Evolutionary conservation across 2,113 vertebrate genomes (phyloP).

Genomic region (Elgaria multicarinata): DNA sequence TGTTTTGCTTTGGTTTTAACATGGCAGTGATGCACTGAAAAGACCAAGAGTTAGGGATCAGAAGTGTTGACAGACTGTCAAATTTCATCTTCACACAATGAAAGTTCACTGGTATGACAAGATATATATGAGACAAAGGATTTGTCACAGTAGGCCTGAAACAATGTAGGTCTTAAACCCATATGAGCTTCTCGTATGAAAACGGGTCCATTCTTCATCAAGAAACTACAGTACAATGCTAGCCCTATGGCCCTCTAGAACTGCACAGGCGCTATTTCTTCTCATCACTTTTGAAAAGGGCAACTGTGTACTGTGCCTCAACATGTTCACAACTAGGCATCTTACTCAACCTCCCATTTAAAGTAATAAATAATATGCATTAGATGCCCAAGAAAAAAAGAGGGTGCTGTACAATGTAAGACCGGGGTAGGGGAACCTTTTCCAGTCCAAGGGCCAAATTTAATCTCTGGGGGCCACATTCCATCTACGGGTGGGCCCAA

Average conservation of each 20-base stretch:
- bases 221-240: not conserved
- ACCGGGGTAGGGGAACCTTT: not conserved
- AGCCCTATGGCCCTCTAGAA: not conserved
- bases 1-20: not conserved
- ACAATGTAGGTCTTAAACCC: not conserved
- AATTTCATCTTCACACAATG: not conserved
- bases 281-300: not conserved
- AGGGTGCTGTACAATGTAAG: not conserved
- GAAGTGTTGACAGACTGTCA: not conserved
- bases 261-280: not conserved
- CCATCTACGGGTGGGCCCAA: no score
- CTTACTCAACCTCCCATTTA: not conserved
- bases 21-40: not conserved
- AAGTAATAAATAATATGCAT: not conserved
- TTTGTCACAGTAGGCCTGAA: not conserved
- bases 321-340: not conserved
- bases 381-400: not conserved
- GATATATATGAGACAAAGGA: not conserved
- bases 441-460: no score
- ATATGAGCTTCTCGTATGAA: not conserved
- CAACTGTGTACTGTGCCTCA: not conserved
- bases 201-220: not conserved
- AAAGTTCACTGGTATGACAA: not conserved
- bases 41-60: no score
- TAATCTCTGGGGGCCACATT: no score